Evolutionary conservation across 2,888 invertebrate genomes (phyloP).

Genomic region (Ypsolopha sequella): DNA sequence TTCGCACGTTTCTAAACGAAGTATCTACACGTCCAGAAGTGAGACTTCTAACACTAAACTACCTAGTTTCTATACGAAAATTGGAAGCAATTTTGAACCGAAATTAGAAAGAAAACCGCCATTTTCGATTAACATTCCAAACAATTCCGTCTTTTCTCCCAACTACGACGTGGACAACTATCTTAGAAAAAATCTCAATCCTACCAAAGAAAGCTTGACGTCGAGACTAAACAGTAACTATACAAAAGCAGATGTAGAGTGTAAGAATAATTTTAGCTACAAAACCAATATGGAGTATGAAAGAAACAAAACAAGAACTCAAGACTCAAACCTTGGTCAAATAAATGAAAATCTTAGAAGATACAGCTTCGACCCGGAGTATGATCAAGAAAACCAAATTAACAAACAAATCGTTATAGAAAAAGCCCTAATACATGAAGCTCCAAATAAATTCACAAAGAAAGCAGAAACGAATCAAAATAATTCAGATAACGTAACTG

Average conservation of each 20-base stretch:
- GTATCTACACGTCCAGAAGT: slow-evolving; percentile 21
- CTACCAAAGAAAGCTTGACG: slow-evolving; percentile 24
- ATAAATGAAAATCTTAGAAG: background rate
- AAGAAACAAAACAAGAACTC: background rate
- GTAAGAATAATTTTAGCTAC: slow-evolving; percentile 9
- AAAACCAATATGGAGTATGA: slow-evolving; percentile 2
- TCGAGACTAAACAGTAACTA: slow-evolving; percentile 6
- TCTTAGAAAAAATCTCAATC: slow-evolving; percentile 46
- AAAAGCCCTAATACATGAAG: slow-evolving; percentile 27
- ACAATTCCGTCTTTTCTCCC: slow-evolving; percentile 44
- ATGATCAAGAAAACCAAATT: background rate
- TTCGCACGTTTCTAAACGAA: slow-evolving; percentile 13
- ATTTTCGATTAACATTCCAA: slow-evolving; percentile 59
- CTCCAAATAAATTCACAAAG: slow-evolving; percentile 9
- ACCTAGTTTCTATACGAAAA: slow-evolving; percentile 50
- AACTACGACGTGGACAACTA: slow-evolving; percentile 57
- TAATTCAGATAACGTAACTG: background rate
- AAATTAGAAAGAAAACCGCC: slow-evolving; percentile 23
- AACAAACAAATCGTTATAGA: slow-evolving; percentile 19
- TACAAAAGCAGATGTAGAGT: slow-evolving; percentile 9
- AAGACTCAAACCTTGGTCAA: background rate
- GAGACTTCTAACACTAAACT: slow-evolving; percentile 37
- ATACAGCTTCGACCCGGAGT: background rate
- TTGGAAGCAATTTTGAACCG: slow-evolving; percentile 20
- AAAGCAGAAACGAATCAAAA: background rate